phyloP scores from a whole-genome alignment of 2,113 vertebrate species.

The Cheilinus undulatus region DNA sequence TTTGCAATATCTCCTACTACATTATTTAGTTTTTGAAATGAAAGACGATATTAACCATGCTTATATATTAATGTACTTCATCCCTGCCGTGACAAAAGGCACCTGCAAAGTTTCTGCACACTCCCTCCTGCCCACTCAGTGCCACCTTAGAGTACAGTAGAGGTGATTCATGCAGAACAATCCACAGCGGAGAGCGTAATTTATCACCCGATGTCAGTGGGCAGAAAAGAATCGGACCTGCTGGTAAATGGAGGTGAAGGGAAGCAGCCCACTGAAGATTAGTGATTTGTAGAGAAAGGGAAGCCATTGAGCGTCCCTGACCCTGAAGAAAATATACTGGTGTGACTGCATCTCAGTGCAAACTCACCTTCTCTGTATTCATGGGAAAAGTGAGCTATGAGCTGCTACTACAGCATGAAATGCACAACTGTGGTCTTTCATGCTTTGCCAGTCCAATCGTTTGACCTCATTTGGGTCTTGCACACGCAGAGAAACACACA shows the following conservation, averaged over 20 bases:
- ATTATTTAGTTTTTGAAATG: no score
- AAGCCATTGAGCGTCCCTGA: constrained; percentile 37
- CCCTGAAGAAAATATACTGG: constrained; percentile 14
- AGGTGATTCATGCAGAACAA: constrained; percentile 45
- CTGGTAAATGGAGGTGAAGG: constrained; percentile 58
- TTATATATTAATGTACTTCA: neutral
- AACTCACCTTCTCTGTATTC: constrained; percentile 18
- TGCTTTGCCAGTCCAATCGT: constrained; percentile 17
- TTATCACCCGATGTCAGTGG: constrained; percentile 49
- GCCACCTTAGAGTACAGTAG: constrained; percentile 7
- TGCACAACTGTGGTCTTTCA: constrained; percentile 8
- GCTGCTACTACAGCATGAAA: constrained; percentile 1
- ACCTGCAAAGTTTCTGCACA: neutral
- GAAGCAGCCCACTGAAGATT: constrained; percentile 48
- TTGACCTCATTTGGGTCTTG: constrained; percentile 50
- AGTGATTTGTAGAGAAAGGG: constrained; percentile 21
- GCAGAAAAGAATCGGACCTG: neutral
- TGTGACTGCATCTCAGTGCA: neutral
- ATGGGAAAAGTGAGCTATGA: constrained; percentile 31
- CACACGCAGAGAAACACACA: neutral
- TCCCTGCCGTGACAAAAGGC: neutral
- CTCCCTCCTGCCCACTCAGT: neutral
- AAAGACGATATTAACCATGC: neutral
- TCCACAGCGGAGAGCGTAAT: constrained; percentile 41
- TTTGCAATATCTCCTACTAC: no score